A percentile compares a stretch with the other conserved stretches of the same genome.
Evolutionary conservation across 2,888 invertebrate species (phyloP).

Genomic region (Tanytarsus gracilentus): DNA sequence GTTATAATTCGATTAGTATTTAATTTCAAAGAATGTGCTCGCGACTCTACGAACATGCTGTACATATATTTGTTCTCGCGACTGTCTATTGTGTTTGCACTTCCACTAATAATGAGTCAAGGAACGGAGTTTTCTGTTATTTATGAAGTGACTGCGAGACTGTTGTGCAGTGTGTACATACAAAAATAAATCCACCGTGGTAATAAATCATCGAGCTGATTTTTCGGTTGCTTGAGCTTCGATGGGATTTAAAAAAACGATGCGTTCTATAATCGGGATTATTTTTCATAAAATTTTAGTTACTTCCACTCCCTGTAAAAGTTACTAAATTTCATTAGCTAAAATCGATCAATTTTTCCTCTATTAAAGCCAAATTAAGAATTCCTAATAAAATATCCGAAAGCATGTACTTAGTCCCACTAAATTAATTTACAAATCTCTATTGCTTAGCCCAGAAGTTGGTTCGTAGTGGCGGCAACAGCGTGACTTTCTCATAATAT

Average conservation of each 20-base stretch:
- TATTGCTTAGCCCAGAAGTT: neutral
- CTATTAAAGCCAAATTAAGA: conserved; percentile 17
- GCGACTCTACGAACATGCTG: too few relatives aligned
- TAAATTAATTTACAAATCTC: conserved; percentile 4
- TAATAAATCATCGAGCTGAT: neutral
- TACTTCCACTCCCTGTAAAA: too few relatives aligned
- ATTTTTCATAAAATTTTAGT: too few relatives aligned
- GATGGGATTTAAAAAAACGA: too few relatives aligned
- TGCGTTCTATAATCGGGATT: too few relatives aligned
- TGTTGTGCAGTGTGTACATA: neutral
- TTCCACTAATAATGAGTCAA: neutral
- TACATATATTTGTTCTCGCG: neutral
- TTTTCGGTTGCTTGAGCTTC: too few relatives aligned
- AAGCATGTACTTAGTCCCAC: conserved; percentile 6
- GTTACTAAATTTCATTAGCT: neutral
- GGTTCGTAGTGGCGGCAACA: neutral
- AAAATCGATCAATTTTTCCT: conserved; percentile 10
- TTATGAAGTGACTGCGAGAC: neutral
- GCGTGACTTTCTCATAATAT: neutral
- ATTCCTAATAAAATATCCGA: neutral
- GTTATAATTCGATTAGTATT: conserved; percentile 22
- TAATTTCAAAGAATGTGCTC: conserved; percentile 7
- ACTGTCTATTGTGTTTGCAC: conserved; percentile 1
- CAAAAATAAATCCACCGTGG: neutral
- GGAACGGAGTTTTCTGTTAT: neutral